These are phyloP conservation scores for Cephalopholis sonnerati DNA, from an alignment of 2,113 vertebrate species.

Conservation along the genomic window DNA sequence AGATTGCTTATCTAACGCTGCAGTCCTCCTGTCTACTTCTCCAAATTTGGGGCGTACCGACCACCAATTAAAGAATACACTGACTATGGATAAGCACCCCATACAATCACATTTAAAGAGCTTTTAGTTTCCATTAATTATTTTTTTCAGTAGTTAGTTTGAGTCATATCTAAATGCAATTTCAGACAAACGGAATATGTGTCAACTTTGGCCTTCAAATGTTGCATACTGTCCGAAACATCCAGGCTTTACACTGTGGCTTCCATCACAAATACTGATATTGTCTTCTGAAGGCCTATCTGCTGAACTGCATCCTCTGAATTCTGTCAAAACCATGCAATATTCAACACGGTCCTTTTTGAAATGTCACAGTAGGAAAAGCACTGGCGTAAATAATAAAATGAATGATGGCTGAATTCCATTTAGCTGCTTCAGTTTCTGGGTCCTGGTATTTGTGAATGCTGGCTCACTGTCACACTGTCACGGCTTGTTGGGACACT, in stretches of 20 bases:
- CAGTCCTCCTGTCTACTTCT: too few species aligned
- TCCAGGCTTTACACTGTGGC: background rate
- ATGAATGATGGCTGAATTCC: background rate
- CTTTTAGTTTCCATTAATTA: background rate
- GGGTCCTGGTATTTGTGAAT: background rate
- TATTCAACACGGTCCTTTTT: background rate
- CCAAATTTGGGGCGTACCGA: too few species aligned
- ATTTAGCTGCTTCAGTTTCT: background rate
- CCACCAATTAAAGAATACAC: too few species aligned
- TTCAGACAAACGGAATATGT: background rate
- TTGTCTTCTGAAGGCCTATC: background rate
- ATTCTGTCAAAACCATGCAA: conserved; percentile 24
- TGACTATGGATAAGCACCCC: too few species aligned
- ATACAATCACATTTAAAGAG: too few species aligned
- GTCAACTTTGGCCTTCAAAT: background rate
- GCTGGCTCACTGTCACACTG: background rate
- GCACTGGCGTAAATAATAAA: background rate
- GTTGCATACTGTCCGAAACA: background rate
- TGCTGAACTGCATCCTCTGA: conserved; percentile 32
- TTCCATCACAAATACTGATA: background rate
- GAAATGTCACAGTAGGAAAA: background rate
- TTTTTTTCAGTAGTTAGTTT: background rate
- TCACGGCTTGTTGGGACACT: background rate
- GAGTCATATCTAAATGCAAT: background rate
- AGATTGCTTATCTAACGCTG: too few species aligned